A percentile compares a stretch with the other conserved stretches of the same genome.
Conservation (phyloP, 2,888 invertebrate species). For the Hololepta plana region DNA sequence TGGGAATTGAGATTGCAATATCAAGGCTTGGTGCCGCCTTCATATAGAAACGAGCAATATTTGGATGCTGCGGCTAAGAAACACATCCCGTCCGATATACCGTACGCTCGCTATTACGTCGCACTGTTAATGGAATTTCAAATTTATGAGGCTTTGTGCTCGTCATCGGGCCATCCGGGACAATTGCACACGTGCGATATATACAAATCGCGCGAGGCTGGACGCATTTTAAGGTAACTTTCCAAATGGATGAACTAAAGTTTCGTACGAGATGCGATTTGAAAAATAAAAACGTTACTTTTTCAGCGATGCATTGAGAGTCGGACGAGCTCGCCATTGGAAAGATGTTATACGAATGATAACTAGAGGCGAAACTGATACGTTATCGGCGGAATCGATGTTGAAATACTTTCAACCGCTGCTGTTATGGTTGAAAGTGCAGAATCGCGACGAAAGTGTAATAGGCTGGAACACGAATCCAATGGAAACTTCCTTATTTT, state of each 20-base stretch:
- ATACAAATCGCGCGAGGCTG: slow-evolving; percentile 63
- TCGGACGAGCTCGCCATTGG: slow-evolving; percentile 47
- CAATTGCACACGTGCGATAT: slow-evolving; percentile 69
- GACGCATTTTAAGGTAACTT: slow-evolving; percentile 48
- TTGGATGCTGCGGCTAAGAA: slow-evolving; percentile 75
- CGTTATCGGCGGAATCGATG: slow-evolving; percentile 58
- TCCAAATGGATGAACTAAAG: background rate
- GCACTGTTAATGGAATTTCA: slow-evolving; percentile 72
- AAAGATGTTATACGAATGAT: slow-evolving; percentile 54
- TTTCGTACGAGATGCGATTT: no score
- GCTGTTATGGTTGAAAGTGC: slow-evolving; percentile 55
- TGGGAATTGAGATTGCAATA: slow-evolving; percentile 56
- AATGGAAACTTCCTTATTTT: slow-evolving; percentile 46
- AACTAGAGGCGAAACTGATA: slow-evolving; percentile 50
- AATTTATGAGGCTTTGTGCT: slow-evolving; percentile 60
- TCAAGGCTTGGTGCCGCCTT: slow-evolving; percentile 58
- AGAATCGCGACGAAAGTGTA: slow-evolving; percentile 50
- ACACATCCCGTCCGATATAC: slow-evolving; percentile 59
- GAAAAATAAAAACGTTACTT: no score
- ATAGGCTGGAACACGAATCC: slow-evolving; percentile 58
- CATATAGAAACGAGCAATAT: slow-evolving; percentile 48
- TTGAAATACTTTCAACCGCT: slow-evolving; percentile 70
- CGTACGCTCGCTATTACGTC: slow-evolving; percentile 62
- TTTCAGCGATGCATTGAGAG: slow-evolving; percentile 47
- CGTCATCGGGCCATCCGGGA: slow-evolving; percentile 48